Evolutionary conservation across 2,888 invertebrate species (phyloP), one percentile per base, ranked within the genome.

Genomic region (Margaritifera margaritifera): DNA sequence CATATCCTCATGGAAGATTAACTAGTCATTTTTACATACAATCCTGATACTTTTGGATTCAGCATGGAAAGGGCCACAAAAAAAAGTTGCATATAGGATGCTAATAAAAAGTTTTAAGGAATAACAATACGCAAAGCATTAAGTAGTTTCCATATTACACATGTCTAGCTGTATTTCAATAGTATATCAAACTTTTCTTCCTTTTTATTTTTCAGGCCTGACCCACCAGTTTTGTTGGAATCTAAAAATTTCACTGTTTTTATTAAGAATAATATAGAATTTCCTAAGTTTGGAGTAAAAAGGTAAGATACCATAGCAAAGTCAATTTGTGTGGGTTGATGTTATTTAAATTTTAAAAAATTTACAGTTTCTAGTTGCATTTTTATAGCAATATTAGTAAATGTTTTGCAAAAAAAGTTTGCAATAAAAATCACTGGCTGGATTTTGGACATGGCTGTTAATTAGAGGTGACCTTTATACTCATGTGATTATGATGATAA

Each of bases 181-280:
- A 19, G 31, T 42, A 31, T 18, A 31, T 8, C 31, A 27, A 19
- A n/a, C 8, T 24, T 18, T 42, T 62, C 55, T 18, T 42, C 60
- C 55, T 52, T 25, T 64, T 61, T 64, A 31, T 62, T 57, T 80
- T 84, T 56, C 80, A 87, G 86, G 52, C 77, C 78, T 25, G 63
- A 73, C 24, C 65, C 75, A 25, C 78, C 87, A 20, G 78, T 84
- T 6, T 64, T 88, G 31, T 64, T 69, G 55, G 80, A 68, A 50
- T 80, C 87, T 4, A 71, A 82, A 72, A 71, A 89, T 68, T 91
- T 91, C 75, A 91, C 91, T 18, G 89, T 91, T 24, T 86, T 91
- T 52, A 89, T 91, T 4, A 91, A 91, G 80, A 91, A 91, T 77
- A 88, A 88, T 75, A 88, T 91, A 57, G 87, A 90, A 72, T 91